Base-by-base conservation (phyloP, 1,140 invertebrate genomes). In the Drosophila arawakana region DNA sequence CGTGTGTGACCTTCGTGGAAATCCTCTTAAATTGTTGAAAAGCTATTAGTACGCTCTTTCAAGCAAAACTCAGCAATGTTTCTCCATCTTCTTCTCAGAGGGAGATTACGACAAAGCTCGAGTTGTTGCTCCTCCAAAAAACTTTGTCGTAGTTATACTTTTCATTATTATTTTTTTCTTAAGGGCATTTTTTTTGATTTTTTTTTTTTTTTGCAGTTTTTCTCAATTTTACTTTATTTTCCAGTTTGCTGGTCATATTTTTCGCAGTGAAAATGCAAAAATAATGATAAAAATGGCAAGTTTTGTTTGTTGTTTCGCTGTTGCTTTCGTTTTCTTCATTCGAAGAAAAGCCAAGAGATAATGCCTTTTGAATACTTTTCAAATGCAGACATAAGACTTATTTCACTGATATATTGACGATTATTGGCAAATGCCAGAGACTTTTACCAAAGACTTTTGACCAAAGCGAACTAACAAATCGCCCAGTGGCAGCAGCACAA, bases 331-430 rank as follows among this genome's bases (percentile, higher is more conserved):
- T 50, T n/a, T 39, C 13, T 49, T 21, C 7, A 34, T 13, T n/a
- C 13, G 34, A 2, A 46, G 43, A 47, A 52, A 46, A 60, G 11
- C 30, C 41, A 15, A 49, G 9, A 58, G 55, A 65, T 37, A 66
- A 72, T 52, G 57, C 37, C 34, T 43, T 57, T 62, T 63, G 66
- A 81, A 73, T 74, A 68, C 52, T 73, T 82, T 76, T 86, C 72
- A 86, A 73, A 71, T 46, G 52, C 83, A 86, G 82, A 82, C 63
- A 59, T 39, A 21, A 69, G 62, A 66, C 66, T 30, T 30, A 73
- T 65, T 89, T 89, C 78, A 13, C 18, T 84, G 84, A 90, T 88
- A 84, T 89, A 88, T 88, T 89, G 78, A 88, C 54, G 73, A 80
- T 73, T 89, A 88, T 88, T 89, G 83, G 84, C 81, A 78, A 83